Evolutionary conservation across 2,797 vertebrate species (phyloP).

Genomic region (Astyanax mexicanus): DNA sequence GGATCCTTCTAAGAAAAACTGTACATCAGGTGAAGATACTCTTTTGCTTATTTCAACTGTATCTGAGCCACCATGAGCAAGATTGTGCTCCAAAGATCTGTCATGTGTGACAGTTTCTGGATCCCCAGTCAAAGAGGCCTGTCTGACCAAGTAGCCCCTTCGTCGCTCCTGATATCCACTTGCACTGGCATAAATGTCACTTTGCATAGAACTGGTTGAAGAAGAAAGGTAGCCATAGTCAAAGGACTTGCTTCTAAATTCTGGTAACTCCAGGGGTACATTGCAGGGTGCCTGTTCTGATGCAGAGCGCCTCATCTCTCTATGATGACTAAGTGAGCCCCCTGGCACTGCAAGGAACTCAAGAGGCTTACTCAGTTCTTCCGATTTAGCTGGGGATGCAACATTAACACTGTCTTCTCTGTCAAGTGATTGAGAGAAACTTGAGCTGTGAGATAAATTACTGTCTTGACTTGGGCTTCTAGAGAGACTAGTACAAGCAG

Average conservation of each 20-base stretch:
- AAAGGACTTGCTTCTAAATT: slow-evolving; percentile 95
- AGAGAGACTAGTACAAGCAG: slow-evolving; percentile 95
- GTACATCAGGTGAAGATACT: slow-evolving; percentile 76
- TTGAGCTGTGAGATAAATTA: slow-evolving; percentile 96
- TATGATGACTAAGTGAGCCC: slow-evolving; percentile 90
- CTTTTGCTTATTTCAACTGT: slow-evolving; percentile 69
- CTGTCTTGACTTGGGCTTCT: slow-evolving; percentile 98
- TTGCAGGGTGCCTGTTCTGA: slow-evolving; percentile 97
- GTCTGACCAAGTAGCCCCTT: slow-evolving; percentile 93
- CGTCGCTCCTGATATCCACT: slow-evolving; percentile 85
- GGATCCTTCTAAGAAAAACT: slow-evolving; percentile 68
- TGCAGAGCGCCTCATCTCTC: slow-evolving; percentile 97
- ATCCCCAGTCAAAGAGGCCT: slow-evolving; percentile 94
- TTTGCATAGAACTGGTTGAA: slow-evolving; percentile 82
- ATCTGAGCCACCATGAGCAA: slow-evolving; percentile 78
- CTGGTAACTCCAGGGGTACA: slow-evolving; percentile 89
- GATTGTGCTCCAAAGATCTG: slow-evolving; percentile 71
- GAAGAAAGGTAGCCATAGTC: slow-evolving; percentile 92
- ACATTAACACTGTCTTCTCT: slow-evolving; percentile 90
- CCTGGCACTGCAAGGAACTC: slow-evolving; percentile 96
- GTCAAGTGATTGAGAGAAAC: slow-evolving; percentile 94
- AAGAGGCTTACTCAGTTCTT: slow-evolving; percentile 90
- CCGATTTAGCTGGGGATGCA: slow-evolving; percentile 81
- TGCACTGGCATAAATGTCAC: slow-evolving; percentile 71
- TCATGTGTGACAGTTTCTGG: slow-evolving; percentile 85